Evolutionary conservation across 1,140 invertebrate genomes (phyloP), one percentile per base, ranked within the genome.

Genomic region (Tetraneura akinire): DNA sequence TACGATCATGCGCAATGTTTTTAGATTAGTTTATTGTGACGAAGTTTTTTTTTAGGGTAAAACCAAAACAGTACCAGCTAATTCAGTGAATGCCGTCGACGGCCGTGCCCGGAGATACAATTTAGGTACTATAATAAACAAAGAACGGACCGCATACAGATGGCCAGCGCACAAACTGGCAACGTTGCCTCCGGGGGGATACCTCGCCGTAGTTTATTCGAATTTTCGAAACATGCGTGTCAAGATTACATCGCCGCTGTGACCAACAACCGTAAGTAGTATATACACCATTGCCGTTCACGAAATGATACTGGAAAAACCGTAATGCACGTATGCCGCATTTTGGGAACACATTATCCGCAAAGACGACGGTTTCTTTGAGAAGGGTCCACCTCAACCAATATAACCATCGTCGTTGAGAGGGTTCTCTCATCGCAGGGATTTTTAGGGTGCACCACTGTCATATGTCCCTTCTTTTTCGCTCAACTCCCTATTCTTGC

Each of bases 121-220:
- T 18, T 18, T 51, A 51, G 16, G n/a, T 51, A 51, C n/a, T 60
- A 18, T 29, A 71, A 62, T 76, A 57, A 78, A 78, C 74, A 78
- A 78, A 78, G 74, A 57, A 78, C 74, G 55, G 55, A 57, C 74
- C 37, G 55, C 55, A 78, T 55, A 47, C 74, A 78, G 74, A 78
- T 78, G 74, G 74, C 42, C 55, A 21, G 37, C 37, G 55, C 74
- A 78, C 74, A 14, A 37, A 60, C 14, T 23, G 74, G 55, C 74
- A 78, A 78, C 74, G 74, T 78, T 13, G 74, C 18, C 14, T 51
- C 23, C 55, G 23, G 26, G 53, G 53, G 32, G 42, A 21, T 66
- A 68, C 8, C 9, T 23, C 64, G 37, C n/a, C 18, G n/a, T 37
- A 18, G 8, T 49, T n/a, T 45, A 5, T 47, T 49, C 66, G 64